Base-by-base conservation (phyloP, 2,888 invertebrate species). In the Rapana venosa region DNA sequence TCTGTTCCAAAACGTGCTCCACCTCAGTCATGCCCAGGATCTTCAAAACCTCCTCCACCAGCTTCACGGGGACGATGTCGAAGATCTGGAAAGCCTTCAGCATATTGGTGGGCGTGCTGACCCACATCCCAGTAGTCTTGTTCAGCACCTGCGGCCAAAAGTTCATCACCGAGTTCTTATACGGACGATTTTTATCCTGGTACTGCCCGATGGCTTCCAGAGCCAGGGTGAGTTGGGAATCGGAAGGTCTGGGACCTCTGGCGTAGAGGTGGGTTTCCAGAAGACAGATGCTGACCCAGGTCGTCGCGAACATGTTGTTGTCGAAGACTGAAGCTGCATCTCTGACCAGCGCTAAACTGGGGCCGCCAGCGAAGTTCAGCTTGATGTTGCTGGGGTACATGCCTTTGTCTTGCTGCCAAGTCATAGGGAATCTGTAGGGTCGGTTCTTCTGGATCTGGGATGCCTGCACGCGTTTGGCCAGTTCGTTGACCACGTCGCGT, bases 271-370 rank as follows among this genome's bases (percentile, higher is more conserved):
- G 93, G 5, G 95, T 92, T 89, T 95, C 95, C 17, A 95, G 84
- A 35, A 95, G 88, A 86, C 93, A 92, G 0, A 93, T 92, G 26
- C 94, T 93, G 13, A 95, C 93, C 95, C 95, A 95, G 0, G 94
- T 92, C 0, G 94, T 94, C 0, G 93, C 94, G 88, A 95, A 95
- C 94, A 95, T 95, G 90, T 95, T 95, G 91, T 94, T 94, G 92
- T 95, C 95, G 87, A 93, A 94, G 13, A 95, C 93, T 11, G 91
- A 90, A 47, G 94, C 91, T 13, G 87, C 87, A 22, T 94, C 93
- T 0, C 95, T 92, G 32, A 94, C 74, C 1, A 93, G 88, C 30
- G 93, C 93, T 86, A 93, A 36, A 1, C 91, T 89, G 32, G 93
- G 93, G 17, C 88, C 90, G 0, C 95, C 95, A 83, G 94, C 94